Conservation (phyloP, 2,888 invertebrate genomes). For the Scaptomyza polygonia region DNA sequence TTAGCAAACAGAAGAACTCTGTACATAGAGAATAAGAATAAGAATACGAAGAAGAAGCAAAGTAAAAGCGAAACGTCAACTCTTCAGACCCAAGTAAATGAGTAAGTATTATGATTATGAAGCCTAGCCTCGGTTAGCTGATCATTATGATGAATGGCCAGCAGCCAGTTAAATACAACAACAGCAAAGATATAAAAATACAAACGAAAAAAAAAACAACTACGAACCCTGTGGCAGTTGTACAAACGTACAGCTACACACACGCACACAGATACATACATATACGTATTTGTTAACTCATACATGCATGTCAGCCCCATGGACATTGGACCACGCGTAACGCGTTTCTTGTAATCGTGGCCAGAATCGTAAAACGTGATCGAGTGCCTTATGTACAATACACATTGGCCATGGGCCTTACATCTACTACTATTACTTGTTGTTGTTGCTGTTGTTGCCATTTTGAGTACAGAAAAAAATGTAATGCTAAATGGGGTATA, state of each 20-base stretch:
- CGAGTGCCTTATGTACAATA: conserved; percentile 74
- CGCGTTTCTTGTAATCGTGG: conserved; percentile 72
- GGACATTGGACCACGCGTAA: conserved; percentile 74
- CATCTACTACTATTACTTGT: conserved; percentile 23
- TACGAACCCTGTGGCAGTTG: conserved; percentile 57
- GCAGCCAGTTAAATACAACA: conserved; percentile 33
- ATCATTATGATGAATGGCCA: conserved; percentile 72
- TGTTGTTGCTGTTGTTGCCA: conserved; percentile 43
- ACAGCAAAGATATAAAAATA: not conserved
- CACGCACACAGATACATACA: conserved; percentile 10
- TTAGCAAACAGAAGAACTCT: conserved; percentile 68
- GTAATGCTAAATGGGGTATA: conserved; percentile 22
- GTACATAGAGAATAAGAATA: conserved; percentile 27
- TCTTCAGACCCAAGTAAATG: conserved; percentile 9
- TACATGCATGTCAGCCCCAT: conserved; percentile 37
- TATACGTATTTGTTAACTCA: conserved; percentile 1
- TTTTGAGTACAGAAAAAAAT: conserved; percentile 34
- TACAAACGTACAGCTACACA: conserved; percentile 60
- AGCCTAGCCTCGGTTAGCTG: conserved; percentile 52
- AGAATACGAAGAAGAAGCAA: conserved; percentile 18
- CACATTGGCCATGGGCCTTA: conserved; percentile 57
- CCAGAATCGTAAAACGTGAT: conserved; percentile 78
- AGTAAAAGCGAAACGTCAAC: conserved; percentile 69
- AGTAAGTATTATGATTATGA: conserved; percentile 61
- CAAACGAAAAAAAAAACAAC: conserved; percentile 6